A percentile compares a stretch with the other conserved stretches of the same genome.
Conservation (phyloP, 64 coral and sea anemone species). For the Pocillopora verrucosa region DNA sequence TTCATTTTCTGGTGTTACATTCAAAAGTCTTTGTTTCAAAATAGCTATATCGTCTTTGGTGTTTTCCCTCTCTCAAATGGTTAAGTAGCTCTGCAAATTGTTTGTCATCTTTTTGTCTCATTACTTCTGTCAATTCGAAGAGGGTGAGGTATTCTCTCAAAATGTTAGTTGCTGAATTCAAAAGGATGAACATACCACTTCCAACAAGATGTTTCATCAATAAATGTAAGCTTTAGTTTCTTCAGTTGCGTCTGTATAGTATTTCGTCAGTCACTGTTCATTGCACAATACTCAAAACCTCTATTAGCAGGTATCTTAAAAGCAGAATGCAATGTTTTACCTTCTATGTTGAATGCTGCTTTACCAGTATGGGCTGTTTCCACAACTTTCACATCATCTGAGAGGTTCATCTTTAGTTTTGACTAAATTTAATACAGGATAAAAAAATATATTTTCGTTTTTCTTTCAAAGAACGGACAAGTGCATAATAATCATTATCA, state of each 20-base stretch:
- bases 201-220: constrained; percentile 28
- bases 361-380: constrained; percentile 37
- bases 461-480: not conserved
- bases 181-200: constrained; percentile 37
- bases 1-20: not conserved
- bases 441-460: constrained; percentile 2
- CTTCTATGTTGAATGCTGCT: constrained; percentile 17
- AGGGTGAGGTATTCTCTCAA: not conserved
- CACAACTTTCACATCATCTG: constrained; percentile 38
- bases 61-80: not conserved
- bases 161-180: constrained; percentile 21
- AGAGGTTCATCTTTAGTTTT: constrained; percentile 32
- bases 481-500: constrained; percentile 14
- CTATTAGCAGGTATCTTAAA: constrained; percentile 36
- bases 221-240: constrained; percentile 27
- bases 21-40: constrained; percentile 10
- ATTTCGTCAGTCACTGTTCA: constrained; percentile 26
- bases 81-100: constrained; percentile 7
- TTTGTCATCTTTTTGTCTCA: constrained; percentile 33
- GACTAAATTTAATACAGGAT: constrained; percentile 21
- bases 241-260: constrained; percentile 19
- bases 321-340: constrained; percentile 18
- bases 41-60: not conserved
- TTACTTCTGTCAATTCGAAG: constrained; percentile 17
- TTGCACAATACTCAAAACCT: constrained; percentile 35